Conservation (phyloP, 1,140 invertebrate genomes). For the Aphaenogaster rudis region DNA sequence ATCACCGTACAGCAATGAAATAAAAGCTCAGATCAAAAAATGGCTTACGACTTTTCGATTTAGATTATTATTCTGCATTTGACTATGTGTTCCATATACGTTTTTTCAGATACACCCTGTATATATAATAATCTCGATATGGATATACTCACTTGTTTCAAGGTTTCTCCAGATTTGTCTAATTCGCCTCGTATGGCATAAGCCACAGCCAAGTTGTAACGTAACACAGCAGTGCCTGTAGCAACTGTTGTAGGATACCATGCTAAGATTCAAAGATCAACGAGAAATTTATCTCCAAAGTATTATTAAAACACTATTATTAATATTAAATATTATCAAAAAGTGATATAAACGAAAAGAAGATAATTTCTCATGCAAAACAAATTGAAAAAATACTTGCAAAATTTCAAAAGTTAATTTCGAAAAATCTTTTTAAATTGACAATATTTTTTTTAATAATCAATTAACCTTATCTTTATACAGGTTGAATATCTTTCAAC, state of each 20-base stretch:
- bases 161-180: constrained; percentile 90
- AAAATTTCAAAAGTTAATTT: constrained; percentile 2
- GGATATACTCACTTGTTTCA: constrained; percentile 88
- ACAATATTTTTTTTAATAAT: background rate
- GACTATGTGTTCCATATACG: too few species aligned
- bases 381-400: background rate
- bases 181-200: constrained; percentile 92
- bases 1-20: too few species aligned
- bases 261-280: constrained; percentile 77
- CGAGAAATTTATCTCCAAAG: constrained; percentile 1
- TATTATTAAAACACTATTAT: constrained; percentile 35
- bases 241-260: constrained; percentile 91
- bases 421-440: background rate
- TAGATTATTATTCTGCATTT: too few species aligned
- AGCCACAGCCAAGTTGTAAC: constrained; percentile 94
- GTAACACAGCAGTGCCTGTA: constrained; percentile 90
- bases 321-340: constrained; percentile 18
- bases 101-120: too few species aligned
- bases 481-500: too few species aligned
- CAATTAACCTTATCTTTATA: too few species aligned
- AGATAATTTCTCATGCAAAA: background rate
- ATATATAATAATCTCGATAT: background rate
- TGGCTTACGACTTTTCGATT: too few species aligned
- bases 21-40: too few species aligned
- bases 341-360: background rate